Evolutionary conservation across 2,797 vertebrate genomes (phyloP).

Genomic region (Pseudotriccus pelzelni): DNA sequence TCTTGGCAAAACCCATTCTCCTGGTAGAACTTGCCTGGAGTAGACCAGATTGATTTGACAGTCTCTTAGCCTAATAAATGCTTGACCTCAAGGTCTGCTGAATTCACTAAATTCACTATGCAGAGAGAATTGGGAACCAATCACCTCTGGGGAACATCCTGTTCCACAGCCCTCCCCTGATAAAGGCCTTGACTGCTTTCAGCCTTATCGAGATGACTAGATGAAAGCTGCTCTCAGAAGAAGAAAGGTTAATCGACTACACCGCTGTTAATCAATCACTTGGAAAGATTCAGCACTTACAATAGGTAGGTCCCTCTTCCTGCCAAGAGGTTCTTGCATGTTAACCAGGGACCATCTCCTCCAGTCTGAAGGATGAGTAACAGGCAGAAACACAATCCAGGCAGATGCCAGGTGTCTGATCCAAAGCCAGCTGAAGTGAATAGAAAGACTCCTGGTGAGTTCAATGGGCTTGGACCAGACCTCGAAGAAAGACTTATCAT

Average conservation of each 20-base stretch:
- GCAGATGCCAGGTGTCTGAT: constrained; percentile 24
- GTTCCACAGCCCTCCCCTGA: constrained; percentile 51
- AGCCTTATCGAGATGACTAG: constrained; percentile 56
- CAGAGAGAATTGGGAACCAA: constrained; percentile 65
- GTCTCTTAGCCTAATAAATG: constrained; percentile 74
- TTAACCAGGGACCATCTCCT: constrained; percentile 55
- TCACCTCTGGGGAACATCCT: constrained; percentile 61
- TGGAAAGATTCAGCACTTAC: constrained; percentile 56
- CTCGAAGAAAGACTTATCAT: constrained; percentile 18
- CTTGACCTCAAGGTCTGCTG: constrained; percentile 69
- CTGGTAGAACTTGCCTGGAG: constrained; percentile 64
- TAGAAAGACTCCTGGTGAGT: constrained; percentile 33
- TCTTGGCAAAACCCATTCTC: constrained; percentile 62
- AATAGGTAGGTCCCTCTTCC: constrained; percentile 30
- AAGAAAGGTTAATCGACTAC: constrained; percentile 70
- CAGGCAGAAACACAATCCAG: constrained; percentile 15
- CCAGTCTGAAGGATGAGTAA: constrained; percentile 32
- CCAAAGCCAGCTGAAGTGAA: constrained; percentile 39
- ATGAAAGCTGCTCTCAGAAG: constrained; percentile 65
- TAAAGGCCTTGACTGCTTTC: constrained; percentile 72
- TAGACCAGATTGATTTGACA: constrained; percentile 71
- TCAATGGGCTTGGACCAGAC: constrained; percentile 35
- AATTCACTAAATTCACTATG: constrained; percentile 70
- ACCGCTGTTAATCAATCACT: constrained; percentile 68
- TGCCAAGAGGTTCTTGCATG: constrained; percentile 54